These are phyloP conservation scores for Luperina testacea DNA, from an alignment of 2,888 invertebrate species.

Conservation along the genomic window DNA sequence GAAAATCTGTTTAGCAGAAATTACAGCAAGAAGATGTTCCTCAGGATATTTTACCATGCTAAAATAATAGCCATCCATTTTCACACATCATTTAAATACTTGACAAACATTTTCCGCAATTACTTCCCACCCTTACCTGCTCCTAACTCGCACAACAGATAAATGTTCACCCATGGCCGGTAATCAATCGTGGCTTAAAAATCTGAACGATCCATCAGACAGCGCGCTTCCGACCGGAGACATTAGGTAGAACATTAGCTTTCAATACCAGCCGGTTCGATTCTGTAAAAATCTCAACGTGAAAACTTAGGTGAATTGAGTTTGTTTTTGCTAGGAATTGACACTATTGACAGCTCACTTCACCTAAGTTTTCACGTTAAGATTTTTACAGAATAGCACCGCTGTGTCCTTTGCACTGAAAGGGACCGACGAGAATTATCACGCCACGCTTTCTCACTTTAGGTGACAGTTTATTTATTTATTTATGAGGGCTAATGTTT, in stretches of 20 bases:
- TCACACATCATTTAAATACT: neutral
- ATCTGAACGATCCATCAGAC: constrained; percentile 58
- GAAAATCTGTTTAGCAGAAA: neutral
- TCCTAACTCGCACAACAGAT: constrained; percentile 37
- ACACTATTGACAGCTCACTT: too few species aligned
- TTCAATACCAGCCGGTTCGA: constrained; percentile 54
- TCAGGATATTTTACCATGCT: too few species aligned
- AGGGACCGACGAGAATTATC: constrained; percentile 27
- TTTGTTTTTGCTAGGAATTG: too few species aligned
- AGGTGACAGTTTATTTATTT: constrained; percentile 17
- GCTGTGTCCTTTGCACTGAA: constrained; percentile 55
- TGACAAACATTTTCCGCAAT: neutral
- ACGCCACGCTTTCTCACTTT: constrained; percentile 6
- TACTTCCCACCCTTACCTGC: neutral
- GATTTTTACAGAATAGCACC: too few species aligned
- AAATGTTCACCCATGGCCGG: constrained; percentile 49
- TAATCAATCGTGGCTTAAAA: constrained; percentile 67
- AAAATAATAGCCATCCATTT: neutral
- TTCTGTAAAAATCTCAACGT: too few species aligned
- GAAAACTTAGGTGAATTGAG: too few species aligned
- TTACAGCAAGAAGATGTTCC: neutral
- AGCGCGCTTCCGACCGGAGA: constrained; percentile 49
- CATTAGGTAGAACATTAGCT: constrained; percentile 65
- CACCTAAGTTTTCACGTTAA: too few species aligned
- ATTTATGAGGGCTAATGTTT: neutral